Percentiles rank a stretch among this genome's conserved stretches.
Evolutionary conservation across 1,140 invertebrate genomes (phyloP).

Genomic region (Caerostris extrusa): DNA sequence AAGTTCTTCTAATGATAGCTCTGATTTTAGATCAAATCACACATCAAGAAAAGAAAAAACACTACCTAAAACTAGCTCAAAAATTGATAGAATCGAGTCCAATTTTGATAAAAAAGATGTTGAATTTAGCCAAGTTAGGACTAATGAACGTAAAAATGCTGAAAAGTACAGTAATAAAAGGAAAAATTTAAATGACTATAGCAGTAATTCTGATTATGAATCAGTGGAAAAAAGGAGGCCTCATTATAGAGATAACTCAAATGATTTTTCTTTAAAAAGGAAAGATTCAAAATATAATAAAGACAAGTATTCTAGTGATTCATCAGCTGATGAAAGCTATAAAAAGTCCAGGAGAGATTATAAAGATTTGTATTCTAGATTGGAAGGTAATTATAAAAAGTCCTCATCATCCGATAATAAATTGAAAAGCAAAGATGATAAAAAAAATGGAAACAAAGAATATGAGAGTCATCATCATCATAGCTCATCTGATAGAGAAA

Average conservation of each 20-base stretch:
- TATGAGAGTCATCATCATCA: neutral
- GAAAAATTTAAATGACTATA: neutral
- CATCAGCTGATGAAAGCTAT: neutral
- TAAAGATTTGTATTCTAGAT: neutral
- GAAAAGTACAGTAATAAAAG: neutral
- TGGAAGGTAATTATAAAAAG: too few species aligned
- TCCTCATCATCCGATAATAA: too few species aligned
- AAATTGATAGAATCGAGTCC: neutral
- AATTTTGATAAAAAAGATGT: neutral
- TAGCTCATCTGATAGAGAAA: constrained; percentile 31
- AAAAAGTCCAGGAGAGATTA: neutral
- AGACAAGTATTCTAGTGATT: neutral
- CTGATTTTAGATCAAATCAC: neutral
- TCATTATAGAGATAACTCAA: neutral
- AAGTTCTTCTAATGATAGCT: constrained; percentile 19
- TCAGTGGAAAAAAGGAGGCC: neutral
- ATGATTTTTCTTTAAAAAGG: neutral
- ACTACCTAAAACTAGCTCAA: too few species aligned
- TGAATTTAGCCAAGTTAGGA: neutral
- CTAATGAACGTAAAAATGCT: neutral
- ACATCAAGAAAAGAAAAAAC: neutral
- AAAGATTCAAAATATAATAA: neutral
- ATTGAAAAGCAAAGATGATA: neutral
- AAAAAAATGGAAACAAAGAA: neutral
- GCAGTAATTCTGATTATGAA: neutral